Base-by-base conservation (phyloP, 1,140 invertebrate genomes). In the Pseudoatta argentina region DNA sequence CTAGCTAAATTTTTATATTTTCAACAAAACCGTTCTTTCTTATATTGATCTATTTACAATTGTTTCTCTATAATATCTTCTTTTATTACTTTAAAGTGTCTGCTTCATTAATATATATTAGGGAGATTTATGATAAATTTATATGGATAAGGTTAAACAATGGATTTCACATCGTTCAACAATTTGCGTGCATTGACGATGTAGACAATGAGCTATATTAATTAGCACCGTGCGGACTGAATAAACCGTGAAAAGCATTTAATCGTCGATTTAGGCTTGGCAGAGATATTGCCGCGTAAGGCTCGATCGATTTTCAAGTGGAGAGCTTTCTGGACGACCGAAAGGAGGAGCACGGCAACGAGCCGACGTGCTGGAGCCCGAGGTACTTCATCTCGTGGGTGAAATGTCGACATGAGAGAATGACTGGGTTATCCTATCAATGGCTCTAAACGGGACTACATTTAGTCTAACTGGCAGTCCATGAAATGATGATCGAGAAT, bases 281-380 rank as follows among this genome's bases (percentile, higher is more conserved):
- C 24, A 30, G 39, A 57, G 39, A 51, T 63, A 67, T 6, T 53
- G 24, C 16, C 39, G 34, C 8, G 61, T 12, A 39, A 69, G 85
- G 75, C 59, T 89, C 88, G 85, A 89, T 89, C 88, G 88, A 89
- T 89, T 89, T 77, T 77, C 77, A 87, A 89, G 85, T 89, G 63
- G 53, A 87, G 85, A 82, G 83, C 85, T 89, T 86, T 73, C 76
- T 64, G 59, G 66, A 86, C 51, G 79, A 34, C 24, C 55, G 82
- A 64, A 51, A 55, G 55, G 21, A 61, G 75, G 55, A 86, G 66
- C 66, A 63, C 27, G 39, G 5, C 67, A 55, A 39, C 30, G 61
- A 48, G 67, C 55, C 66, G 53, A 44, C 66, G 75, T 66, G 73
- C 14, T 48, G 59, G 48, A 67, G 75, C 73, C 34, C 39, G n/a